These are phyloP conservation scores for Stenoptilia bipunctidactyla DNA, from an alignment of 2,888 invertebrate species.

Conservation along the genomic window DNA sequence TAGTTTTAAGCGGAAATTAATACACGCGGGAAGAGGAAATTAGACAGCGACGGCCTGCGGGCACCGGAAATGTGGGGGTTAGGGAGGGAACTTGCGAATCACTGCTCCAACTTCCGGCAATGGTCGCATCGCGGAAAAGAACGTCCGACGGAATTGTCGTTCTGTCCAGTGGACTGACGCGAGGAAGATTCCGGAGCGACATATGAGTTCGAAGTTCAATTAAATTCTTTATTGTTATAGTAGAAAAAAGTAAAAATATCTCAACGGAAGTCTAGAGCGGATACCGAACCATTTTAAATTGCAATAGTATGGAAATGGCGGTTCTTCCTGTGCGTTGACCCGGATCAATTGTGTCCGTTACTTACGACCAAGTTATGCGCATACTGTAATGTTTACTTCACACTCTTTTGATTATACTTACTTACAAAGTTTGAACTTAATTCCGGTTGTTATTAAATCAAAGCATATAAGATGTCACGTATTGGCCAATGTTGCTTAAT, in stretches of 20 bases:
- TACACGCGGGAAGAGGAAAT: constrained; percentile 66
- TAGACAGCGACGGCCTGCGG: constrained; percentile 49
- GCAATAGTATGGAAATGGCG: constrained; percentile 47
- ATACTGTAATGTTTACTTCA: not conserved
- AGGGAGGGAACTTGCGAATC: constrained; percentile 33
- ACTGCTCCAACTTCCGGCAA: constrained; percentile 48
- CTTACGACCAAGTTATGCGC: constrained; percentile 2
- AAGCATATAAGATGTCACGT: not conserved
- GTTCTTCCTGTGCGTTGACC: constrained; percentile 35
- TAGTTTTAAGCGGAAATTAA: constrained; percentile 62
- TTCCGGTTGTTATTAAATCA: not conserved
- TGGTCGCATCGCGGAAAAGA: constrained; percentile 39
- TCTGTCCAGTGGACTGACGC: constrained; percentile 2
- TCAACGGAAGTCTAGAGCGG: constrained; percentile 39
- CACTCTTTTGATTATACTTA: not conserved
- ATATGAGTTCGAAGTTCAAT: no score
- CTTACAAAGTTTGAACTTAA: not conserved
- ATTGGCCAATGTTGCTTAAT: not conserved
- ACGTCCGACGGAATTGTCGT: constrained; percentile 22
- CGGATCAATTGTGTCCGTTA: constrained; percentile 15
- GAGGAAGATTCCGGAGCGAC: no score
- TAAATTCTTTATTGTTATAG: no score
- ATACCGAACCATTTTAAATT: constrained; percentile 43
- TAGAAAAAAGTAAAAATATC: not conserved
- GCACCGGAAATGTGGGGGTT: constrained; percentile 44